Base-by-base conservation (phyloP, 2,797 vertebrate genomes). In the Xerus rutilus region DNA sequence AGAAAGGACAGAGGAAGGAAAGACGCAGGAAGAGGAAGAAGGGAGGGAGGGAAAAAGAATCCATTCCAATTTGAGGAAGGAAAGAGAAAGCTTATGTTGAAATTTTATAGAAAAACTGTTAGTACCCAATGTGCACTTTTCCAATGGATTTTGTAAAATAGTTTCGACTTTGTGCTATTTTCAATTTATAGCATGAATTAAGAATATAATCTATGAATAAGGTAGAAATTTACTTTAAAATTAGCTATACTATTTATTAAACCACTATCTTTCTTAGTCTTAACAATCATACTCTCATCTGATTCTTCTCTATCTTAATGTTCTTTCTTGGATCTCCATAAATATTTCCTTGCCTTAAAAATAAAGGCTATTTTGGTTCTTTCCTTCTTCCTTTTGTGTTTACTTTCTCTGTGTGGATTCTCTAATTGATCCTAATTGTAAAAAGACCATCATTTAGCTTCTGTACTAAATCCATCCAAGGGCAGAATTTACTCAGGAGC, bases 21-120 rank as follows among this genome's bases (percentile, higher is more conserved):
- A 6, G 10, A 39, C n/a, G 5, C 28, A 45, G 25, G 28, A 2
- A 23, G 8, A 12, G 3, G 32, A 14, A 11, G 39, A 62, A 32
- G 18, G 20, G 12, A 17, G n/a, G 23, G 59, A 8, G 1, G 32
- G 10, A 74, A 18, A 30, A 23, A 13, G 17, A 11, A 18, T 7
- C 15, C 54, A 91, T 47, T 72, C 47, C 21, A 82, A 69, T 49
- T 54, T 72, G n/a, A 3, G 21, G n/a, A 59, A 64, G 45, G 3
- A 81, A 59, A 92, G 76, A 73, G n/a, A 92, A 81, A 91, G 62
- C 15, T 23, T 47, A 2, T 67, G 39, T 62, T 85, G 30, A 79
- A 74, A n/a, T 96, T 93, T 84, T 96, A 70, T n/a, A 54, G 21
- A 83, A 94, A 91, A 91, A 70, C 3, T 49, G 1, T 65, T 49